These are phyloP conservation scores for Corydoras maculifer DNA, from an alignment of 2,113 vertebrate species.

Conservation along the genomic window DNA sequence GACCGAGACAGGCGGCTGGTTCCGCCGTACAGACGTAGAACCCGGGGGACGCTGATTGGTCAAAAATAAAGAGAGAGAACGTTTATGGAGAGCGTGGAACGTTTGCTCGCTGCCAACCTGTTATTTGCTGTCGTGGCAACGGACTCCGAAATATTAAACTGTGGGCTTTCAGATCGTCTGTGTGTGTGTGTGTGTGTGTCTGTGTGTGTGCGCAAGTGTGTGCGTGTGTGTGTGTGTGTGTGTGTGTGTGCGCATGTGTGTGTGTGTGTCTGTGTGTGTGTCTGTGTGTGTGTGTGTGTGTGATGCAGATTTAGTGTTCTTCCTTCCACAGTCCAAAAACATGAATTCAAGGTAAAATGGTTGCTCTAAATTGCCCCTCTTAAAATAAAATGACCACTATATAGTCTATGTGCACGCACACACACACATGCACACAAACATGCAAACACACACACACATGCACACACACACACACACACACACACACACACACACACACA, in stretches of 20 bases:
- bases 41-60: conserved; percentile 54
- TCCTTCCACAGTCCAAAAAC: no score
- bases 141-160: conserved; percentile 54
- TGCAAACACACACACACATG: conserved; percentile 53
- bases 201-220: no score
- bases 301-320: no score
- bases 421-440: no score
- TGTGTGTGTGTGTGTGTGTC: conserved; percentile 19
- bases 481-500: conserved; percentile 62
- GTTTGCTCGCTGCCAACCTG: conserved; percentile 52
- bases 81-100: conserved; percentile 58
- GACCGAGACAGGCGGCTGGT: not conserved
- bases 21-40: not conserved
- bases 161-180: conserved; percentile 11
- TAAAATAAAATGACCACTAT: no score
- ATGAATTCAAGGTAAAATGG: no score
- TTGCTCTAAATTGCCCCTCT: no score
- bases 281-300: no score
- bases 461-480: conserved; percentile 61
- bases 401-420: no score
- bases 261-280: no score
- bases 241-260: no score
- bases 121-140: conserved; percentile 70
- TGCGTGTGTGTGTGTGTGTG: no score
- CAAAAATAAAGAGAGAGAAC: conserved; percentile 53